These are phyloP conservation scores for Choloepus didactylus DNA, from an alignment of 2,797 vertebrate genomes.

Conservation along the genomic window DNA sequence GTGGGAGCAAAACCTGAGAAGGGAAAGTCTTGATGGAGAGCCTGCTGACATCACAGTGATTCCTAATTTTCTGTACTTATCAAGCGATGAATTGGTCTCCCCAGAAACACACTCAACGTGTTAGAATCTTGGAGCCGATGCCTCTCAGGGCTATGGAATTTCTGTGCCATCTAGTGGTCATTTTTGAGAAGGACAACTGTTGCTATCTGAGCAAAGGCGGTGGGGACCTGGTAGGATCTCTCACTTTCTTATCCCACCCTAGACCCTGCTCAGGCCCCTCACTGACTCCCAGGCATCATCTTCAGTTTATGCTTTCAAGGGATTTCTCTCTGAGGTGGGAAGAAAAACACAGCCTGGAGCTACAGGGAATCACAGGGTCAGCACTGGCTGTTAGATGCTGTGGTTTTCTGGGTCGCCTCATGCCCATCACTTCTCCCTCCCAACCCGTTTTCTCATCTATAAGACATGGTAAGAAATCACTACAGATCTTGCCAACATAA, in stretches of 20 bases:
- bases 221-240: neutral
- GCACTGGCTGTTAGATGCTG: neutral
- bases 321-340: neutral
- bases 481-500: neutral
- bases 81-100: neutral
- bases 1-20: neutral
- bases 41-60: neutral
- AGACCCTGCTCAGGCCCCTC: neutral
- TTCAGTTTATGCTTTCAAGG: neutral
- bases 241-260: neutral
- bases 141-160: neutral
- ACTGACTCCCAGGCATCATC: neutral
- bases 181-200: neutral
- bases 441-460: neutral
- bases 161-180: conserved; percentile 78
- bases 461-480: neutral
- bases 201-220: neutral
- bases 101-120: neutral
- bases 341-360: neutral
- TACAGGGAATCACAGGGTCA: neutral
- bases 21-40: neutral
- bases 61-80: neutral
- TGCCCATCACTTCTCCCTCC: neutral
- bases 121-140: neutral
- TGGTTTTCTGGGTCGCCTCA: neutral